A percentile compares a stretch with the other conserved stretches of the same genome.
Evolutionary conservation across 2,113 vertebrate species (phyloP).

Genomic region (Stercorarius parasiticus): DNA sequence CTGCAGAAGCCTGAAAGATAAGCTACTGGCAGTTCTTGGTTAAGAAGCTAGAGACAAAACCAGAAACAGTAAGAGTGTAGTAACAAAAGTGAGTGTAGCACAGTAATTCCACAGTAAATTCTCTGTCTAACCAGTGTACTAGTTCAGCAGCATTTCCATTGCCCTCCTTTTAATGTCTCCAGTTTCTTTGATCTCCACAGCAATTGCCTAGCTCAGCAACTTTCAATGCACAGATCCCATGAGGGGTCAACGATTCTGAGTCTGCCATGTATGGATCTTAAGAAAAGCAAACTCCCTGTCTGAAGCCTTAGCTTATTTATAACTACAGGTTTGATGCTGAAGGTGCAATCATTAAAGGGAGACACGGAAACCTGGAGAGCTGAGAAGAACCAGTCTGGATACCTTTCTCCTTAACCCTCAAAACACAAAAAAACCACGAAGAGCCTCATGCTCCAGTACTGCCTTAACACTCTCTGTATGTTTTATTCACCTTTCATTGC

Average conservation of each 20-base stretch:
- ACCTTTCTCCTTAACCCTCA: neutral
- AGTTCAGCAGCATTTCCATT: neutral
- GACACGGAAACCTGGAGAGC: neutral
- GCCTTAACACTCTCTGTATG: neutral
- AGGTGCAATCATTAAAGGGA: neutral
- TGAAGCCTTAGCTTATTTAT: neutral
- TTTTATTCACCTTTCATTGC: neutral
- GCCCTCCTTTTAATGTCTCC: neutral
- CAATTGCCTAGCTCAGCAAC: neutral
- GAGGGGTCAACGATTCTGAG: neutral
- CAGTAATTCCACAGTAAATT: neutral
- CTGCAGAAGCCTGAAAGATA: neutral
- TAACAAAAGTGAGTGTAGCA: neutral
- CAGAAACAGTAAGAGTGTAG: neutral
- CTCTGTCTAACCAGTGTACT: neutral
- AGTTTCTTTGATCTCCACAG: slow-evolving; percentile 3
- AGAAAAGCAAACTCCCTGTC: neutral
- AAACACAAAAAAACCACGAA: neutral
- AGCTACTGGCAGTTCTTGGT: neutral
- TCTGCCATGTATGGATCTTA: neutral
- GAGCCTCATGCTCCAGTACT: neutral
- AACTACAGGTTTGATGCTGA: neutral
- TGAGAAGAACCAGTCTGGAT: neutral
- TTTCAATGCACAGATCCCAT: neutral
- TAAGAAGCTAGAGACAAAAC: neutral